Conservation (phyloP, 2,797 vertebrate genomes). For the Threskiornis aethiopicus region DNA sequence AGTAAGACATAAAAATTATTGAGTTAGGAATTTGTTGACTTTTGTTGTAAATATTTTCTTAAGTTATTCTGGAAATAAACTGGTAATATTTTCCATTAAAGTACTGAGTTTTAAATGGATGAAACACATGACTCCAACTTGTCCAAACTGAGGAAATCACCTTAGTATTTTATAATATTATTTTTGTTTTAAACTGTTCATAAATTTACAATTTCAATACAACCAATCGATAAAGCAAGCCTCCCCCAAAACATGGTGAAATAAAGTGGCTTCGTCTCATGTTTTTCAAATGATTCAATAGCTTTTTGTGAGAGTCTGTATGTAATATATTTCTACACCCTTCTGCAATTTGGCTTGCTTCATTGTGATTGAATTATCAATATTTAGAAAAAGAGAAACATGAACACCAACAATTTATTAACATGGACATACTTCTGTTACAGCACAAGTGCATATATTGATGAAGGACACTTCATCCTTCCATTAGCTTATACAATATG, state of each 20-base stretch:
- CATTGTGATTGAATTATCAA: not conserved
- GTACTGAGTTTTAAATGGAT: not conserved
- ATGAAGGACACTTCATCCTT: not conserved
- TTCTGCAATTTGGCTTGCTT: not conserved
- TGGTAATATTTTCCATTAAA: not conserved
- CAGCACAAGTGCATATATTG: not conserved
- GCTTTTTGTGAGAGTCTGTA: not conserved
- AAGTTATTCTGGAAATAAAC: not conserved
- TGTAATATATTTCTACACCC: not conserved
- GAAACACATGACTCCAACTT: not conserved
- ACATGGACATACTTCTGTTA: not conserved
- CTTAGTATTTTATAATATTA: not conserved
- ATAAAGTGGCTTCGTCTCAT: not conserved
- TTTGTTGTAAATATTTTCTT: not conserved
- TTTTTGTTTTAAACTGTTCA: not conserved
- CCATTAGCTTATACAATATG: not conserved
- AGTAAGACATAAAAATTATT: not conserved
- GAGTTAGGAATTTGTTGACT: not conserved
- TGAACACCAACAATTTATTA: not conserved
- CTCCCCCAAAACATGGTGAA: not conserved
- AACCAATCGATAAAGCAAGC: not conserved
- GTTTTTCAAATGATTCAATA: not conserved
- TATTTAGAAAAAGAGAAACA: not conserved
- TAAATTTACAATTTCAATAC: not conserved
- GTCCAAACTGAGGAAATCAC: not conserved